Evolutionary conservation across 2,113 vertebrate species (phyloP).

Genomic region (Siniperca knerii): DNA sequence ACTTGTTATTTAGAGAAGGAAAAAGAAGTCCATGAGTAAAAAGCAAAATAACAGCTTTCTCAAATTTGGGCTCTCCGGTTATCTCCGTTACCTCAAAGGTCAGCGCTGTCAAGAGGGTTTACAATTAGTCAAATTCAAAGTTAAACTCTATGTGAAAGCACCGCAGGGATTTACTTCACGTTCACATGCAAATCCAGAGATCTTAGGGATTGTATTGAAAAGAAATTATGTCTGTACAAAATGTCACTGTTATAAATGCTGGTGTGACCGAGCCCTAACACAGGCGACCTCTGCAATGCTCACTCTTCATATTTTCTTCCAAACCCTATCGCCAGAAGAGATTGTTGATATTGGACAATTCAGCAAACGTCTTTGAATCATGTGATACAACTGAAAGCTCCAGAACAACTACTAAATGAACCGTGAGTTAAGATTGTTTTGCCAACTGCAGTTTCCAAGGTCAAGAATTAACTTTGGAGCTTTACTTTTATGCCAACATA

Average conservation of each 20-base stretch:
- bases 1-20: constrained; percentile 1
- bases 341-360: neutral
- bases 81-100: neutral
- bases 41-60: neutral
- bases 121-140: neutral
- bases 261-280: neutral
- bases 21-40: neutral
- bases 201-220: neutral
- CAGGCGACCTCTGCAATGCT: neutral
- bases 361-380: neutral
- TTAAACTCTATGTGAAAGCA: neutral
- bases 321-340: neutral
- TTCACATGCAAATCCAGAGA: neutral
- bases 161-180: neutral
- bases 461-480: neutral
- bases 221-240: neutral
- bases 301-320: neutral
- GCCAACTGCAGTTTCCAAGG: neutral
- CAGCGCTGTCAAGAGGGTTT: neutral
- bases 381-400: neutral
- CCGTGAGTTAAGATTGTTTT: neutral
- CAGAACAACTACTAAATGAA: too few relatives aligned
- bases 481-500: neutral
- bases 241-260: neutral
- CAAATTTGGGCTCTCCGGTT: neutral